Conservation (phyloP, 2,888 invertebrate genomes). For the Morpho achilles region DNA sequence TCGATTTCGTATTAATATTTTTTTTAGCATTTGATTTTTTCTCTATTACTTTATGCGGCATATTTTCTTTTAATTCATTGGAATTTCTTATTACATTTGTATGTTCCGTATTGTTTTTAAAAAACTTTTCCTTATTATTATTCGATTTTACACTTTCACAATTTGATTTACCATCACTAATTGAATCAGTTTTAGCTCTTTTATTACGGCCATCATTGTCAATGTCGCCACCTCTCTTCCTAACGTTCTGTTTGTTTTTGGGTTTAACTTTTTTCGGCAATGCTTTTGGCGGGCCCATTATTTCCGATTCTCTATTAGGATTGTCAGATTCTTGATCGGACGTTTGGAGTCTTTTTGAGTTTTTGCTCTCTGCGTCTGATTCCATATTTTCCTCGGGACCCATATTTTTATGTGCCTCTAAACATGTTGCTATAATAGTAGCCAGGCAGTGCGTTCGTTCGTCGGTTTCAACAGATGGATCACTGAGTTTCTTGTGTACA, state of each 20-base stretch:
- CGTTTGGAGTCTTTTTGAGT: slow-evolving; percentile 29
- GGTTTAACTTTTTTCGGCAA: slow-evolving; percentile 51
- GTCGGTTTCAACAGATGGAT: slow-evolving; percentile 51
- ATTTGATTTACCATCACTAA: neutral
- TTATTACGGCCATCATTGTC: neutral
- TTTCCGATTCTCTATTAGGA: slow-evolving; percentile 35
- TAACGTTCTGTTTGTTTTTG: slow-evolving; percentile 38
- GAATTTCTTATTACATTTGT: too few species aligned
- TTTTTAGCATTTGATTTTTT: too few species aligned
- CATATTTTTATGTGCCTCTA: slow-evolving; percentile 39
- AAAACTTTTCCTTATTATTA: neutral
- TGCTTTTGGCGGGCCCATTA: slow-evolving; percentile 62
- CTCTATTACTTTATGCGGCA: too few species aligned
- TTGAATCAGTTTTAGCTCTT: slow-evolving; percentile 8
- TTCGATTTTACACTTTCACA: neutral
- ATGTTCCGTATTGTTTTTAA: too few species aligned
- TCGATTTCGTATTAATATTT: too few species aligned
- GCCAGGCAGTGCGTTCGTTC: slow-evolving; percentile 53
- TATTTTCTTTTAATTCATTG: too few species aligned
- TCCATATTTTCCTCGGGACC: slow-evolving; percentile 37
- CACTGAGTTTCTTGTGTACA: slow-evolving; percentile 47
- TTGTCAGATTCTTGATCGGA: slow-evolving; percentile 33
- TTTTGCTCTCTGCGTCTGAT: slow-evolving; percentile 37
- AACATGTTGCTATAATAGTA: slow-evolving; percentile 54
- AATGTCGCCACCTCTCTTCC: slow-evolving; percentile 1